Evolutionary conservation across 2,888 invertebrate species (phyloP), one percentile per base, ranked within the genome.

Genomic region (Machimus rusticus): DNA sequence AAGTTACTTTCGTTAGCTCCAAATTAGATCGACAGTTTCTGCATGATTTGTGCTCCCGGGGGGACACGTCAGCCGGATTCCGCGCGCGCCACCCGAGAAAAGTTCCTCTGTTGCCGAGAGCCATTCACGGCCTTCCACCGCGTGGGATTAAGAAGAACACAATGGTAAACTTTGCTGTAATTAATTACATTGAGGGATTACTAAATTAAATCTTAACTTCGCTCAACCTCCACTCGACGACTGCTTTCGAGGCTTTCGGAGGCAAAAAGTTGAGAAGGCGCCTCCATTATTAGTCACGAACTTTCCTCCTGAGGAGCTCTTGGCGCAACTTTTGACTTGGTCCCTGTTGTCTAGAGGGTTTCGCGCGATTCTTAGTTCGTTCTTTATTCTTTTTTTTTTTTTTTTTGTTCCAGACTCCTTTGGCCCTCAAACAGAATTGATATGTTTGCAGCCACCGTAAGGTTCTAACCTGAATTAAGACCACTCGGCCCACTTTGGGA

Each of bases 141-240:
- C 66, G 28, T 39, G 51, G 51, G 84, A 57, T 57, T 77, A 84
- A 86, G 85, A 87, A 85, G 78, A 87, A 85, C 57, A 87, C 85
- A 87, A 87, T 86, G 87, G 87, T 78, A 87, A 87, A 87, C 87
- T 87, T 87, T 87, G 78, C 85, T 66, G 51, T 87, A 87, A 87
- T 87, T 87, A 87, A 87, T 87, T 87, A 87, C 87, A 87, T 87
- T 85, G 78, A 84, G 87, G 85, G 85, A 87, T 87, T 87, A 87
- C 87, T 85, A 85, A 87, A 87, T 87, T 87, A 87, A 87, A 87
- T 85, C 87, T 85, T 57, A 87, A 85, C 87, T 78, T 85, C 57
- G 57, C 79, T 43, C 57, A 78, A 57, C 86, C 86, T 66, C 79
- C 37, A 43, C 34, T 46, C 84, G 79, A 43, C 84, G 74, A 57